phyloP scores from a whole-genome alignment of 2,113 vertebrate genomes.

The Hystrix cristata region DNA sequence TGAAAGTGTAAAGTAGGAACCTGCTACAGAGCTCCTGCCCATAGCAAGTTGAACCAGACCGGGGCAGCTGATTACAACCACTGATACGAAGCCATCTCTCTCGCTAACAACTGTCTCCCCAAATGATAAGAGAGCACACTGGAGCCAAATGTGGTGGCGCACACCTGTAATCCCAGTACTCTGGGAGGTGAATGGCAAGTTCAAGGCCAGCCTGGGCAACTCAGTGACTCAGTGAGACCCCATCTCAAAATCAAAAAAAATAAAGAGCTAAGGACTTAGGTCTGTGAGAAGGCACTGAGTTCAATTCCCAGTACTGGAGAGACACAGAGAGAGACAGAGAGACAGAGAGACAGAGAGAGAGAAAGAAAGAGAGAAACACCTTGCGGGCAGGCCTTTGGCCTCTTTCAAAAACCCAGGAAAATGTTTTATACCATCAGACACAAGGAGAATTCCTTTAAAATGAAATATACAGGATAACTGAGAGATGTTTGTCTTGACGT shows the following conservation, averaged over 20 bases:
- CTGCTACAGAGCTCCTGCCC: background rate
- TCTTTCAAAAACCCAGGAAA: constrained; percentile 31
- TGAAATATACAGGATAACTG: background rate
- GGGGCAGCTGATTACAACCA: background rate
- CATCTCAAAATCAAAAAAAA: background rate
- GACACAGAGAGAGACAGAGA: background rate
- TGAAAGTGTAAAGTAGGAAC: background rate
- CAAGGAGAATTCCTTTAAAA: background rate
- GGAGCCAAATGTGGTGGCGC: background rate
- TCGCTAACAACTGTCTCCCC: background rate
- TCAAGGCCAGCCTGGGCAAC: background rate
- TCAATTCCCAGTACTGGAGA: background rate
- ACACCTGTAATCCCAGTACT: background rate
- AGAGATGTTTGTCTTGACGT: background rate
- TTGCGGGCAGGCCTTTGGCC: background rate
- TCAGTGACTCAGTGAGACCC: background rate
- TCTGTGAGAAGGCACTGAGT: background rate
- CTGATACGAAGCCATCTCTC: background rate
- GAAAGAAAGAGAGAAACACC: background rate
- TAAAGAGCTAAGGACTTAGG: background rate
- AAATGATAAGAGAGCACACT: background rate
- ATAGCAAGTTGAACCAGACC: background rate
- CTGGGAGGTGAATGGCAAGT: background rate
- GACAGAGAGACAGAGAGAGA: background rate
- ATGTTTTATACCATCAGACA: background rate